A percentile compares a stretch with the other conserved stretches of the same genome.
Evolutionary conservation across 2,888 invertebrate species (phyloP).

Genomic region (Oligia fasciuncula): DNA sequence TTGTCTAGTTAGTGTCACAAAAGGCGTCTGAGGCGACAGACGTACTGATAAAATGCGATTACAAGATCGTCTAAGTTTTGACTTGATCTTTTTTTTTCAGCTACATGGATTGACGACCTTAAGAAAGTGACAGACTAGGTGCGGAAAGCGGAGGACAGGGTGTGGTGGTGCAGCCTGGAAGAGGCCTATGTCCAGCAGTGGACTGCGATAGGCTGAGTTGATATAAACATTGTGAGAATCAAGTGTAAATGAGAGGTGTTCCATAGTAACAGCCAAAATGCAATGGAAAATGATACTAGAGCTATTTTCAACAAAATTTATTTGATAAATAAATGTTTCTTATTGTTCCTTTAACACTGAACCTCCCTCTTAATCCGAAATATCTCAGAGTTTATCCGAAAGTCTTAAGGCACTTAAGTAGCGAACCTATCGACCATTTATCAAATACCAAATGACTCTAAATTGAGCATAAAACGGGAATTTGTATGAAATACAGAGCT

Average conservation of each 20-base stretch:
- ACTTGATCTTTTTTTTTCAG: background rate
- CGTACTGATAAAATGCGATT: background rate
- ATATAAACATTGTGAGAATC: background rate
- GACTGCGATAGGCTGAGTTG: no score
- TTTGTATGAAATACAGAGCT: conserved; percentile 49
- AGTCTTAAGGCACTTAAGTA: conserved; percentile 33
- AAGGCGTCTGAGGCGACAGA: background rate
- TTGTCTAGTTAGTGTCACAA: background rate
- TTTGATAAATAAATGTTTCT: background rate
- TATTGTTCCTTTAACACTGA: background rate
- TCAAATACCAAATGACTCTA: conserved; percentile 41
- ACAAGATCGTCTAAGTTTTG: background rate
- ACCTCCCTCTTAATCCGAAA: conserved; percentile 15
- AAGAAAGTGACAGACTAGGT: no score
- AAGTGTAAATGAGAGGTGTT: background rate
- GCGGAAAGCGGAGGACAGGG: no score
- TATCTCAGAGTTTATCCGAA: conserved; percentile 17
- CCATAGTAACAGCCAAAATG: background rate
- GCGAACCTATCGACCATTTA: conserved; percentile 25
- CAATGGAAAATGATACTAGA: background rate
- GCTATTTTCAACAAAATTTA: background rate
- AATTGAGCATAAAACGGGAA: conserved; percentile 51
- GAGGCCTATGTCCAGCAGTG: no score
- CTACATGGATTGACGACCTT: no score
- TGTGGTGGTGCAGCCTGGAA: no score